Evolutionary conservation across 2,113 vertebrate genomes (phyloP), one percentile per base, ranked within the genome.

Genomic region (Oreochromis tanganicae): DNA sequence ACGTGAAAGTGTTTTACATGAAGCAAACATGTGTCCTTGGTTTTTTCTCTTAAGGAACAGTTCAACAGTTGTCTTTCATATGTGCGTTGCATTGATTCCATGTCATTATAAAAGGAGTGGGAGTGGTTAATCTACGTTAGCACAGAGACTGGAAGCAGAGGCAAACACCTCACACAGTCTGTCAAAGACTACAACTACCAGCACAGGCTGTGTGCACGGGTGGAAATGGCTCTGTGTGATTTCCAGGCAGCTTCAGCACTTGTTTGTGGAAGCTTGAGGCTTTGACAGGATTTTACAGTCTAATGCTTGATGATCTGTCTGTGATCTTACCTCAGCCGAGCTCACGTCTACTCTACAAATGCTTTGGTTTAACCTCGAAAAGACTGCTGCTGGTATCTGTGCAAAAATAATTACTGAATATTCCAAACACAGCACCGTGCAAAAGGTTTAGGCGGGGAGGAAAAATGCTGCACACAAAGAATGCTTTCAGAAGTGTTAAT

Each of bases 31-130:
- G 80, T 75, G 66, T 63, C 27, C 21, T 88, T 21, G 75, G 14
- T 66, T 19, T 85, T 87, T 46, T 38, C 50, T 85, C 29, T 57
- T 13, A 54, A 88, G 83, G 84, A 89, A 81, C 38, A 80, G 83
- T 86, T 90, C 59, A 84, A 11, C 79, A 11, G 12, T 24, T 32
- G 38, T 13, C 14, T 71, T 86, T 84, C 46, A 56, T 6, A 17
- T 5, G 9, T 19, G 3, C 1, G 16, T 24, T 24, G 24, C 24
- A 32, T 10, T 29, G 5, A 7, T 52, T 7, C 14, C 7, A n/a
- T 71, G 29, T 52, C 21, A 57, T 17, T 36, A 19, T 21, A 54
- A 32, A 14, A 4, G 46, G 5, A 3, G 9, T 36, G 32, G 46
- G 55, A 5, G 9, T 50, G 29, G 19, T 9, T 59, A 0, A 11